Evolutionary conservation across 2,888 invertebrate species (phyloP).

Genomic region (Aphidius colemani): DNA sequence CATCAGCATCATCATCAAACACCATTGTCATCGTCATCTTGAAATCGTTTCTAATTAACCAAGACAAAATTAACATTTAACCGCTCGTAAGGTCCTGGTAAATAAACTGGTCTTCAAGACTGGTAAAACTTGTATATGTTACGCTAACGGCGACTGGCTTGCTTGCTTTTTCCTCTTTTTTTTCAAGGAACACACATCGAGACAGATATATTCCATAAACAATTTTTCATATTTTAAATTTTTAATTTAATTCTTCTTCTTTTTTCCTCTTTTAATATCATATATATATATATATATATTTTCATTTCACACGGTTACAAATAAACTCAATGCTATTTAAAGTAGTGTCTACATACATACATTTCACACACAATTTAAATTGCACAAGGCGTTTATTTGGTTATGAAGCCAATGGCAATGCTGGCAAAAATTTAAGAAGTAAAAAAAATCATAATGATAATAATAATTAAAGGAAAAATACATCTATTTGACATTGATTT

Average conservation of each 20-base stretch:
- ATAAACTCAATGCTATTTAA: not conserved
- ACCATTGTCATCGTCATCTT: constrained; percentile 21
- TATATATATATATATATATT: no score
- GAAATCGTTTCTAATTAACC: constrained; percentile 53
- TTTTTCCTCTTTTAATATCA: constrained; percentile 1
- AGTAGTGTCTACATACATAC: no score
- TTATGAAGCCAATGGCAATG: no score
- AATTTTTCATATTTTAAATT: constrained; percentile 8
- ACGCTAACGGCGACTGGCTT: constrained; percentile 17
- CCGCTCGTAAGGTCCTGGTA: constrained; percentile 38
- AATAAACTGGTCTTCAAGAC: constrained; percentile 16
- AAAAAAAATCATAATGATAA: not conserved
- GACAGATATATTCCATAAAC: not conserved
- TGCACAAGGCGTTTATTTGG: no score
- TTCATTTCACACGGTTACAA: constrained; percentile 7
- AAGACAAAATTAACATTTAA: constrained; percentile 55
- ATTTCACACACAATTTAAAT: no score
- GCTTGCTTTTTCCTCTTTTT: not conserved
- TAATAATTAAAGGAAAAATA: constrained; percentile 3
- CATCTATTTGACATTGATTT: constrained; percentile 51
- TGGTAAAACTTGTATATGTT: constrained; percentile 38
- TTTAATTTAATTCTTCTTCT: constrained; percentile 3
- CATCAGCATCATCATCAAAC: constrained; percentile 18
- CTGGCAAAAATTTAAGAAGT: no score
- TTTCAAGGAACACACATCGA: not conserved